Base-by-base conservation (phyloP, 2,888 invertebrate species). In the Drosophila nigricruria region DNA sequence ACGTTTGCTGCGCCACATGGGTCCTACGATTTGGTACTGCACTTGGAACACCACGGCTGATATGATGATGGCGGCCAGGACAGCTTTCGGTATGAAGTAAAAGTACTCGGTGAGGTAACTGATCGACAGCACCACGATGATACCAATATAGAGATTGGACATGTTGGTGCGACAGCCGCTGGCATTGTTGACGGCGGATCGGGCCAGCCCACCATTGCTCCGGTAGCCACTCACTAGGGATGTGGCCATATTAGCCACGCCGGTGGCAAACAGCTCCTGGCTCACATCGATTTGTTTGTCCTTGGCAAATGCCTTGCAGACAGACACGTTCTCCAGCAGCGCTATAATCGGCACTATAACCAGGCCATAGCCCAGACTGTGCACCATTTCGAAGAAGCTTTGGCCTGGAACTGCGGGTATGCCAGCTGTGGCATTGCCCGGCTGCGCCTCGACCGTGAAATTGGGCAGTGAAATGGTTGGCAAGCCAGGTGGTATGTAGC, bases 31-130 rank as follows among this genome's bases (percentile, higher is more conserved):
- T 91, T 96, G 95, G 78, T 96, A 96, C 92, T 97, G 97, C 2
- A 97, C 95, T 96, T 97, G 97, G 92, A 97, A 97, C 56, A 98
- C 94, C 34, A 98, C 98, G 43, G 98, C 98, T 30, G 97, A 96
- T 72, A 98, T 97, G 88, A 98, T 97, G 86, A 98, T 96, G 0
- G 97, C 96, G 1, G 97, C 97, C 77, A 98, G 93, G 9, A 96
- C 95, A 1, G 97, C 95, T 92, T 96, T 96, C 2, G 97, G 97
- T 83, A 97, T 97, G 92, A 94, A 98, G 90, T 94, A 96, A 92
- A 97, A 98, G 92, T 96, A 96, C 12, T 97, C 97, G 4, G 98
- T 97, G 91, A 98, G 95, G 92, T 97, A 96, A 64, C 96, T 94
- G 59, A 98, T 94, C 0, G 98, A 96, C 63, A 97, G 90, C 54